These are phyloP conservation scores for Bergia sp. DNA, from an alignment of 92 coral and sea anemone species.

Conservation along the genomic window DNA sequence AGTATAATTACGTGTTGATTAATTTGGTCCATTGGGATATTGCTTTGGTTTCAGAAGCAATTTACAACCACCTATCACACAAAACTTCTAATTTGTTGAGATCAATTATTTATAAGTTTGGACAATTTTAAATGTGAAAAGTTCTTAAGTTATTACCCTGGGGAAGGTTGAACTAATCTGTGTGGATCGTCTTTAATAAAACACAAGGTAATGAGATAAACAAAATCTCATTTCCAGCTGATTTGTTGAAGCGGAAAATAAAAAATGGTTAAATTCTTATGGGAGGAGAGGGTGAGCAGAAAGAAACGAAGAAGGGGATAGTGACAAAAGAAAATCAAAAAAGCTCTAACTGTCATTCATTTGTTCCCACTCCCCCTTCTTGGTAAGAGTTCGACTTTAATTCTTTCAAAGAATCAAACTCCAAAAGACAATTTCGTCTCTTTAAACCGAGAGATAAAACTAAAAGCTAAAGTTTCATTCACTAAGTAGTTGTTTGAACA, in stretches of 20 bases:
- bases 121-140: not conserved
- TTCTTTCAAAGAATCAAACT: not conserved
- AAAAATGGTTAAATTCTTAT: not conserved
- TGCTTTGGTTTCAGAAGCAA: not conserved
- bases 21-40: not conserved
- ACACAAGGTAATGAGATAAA: not conserved
- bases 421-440: not conserved
- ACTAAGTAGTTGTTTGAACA: not conserved
- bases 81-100: not conserved
- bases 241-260: not conserved
- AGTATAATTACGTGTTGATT: not conserved
- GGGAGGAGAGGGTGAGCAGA: slow-evolving; percentile 21
- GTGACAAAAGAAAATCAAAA: not conserved
- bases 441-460: not conserved
- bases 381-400: not conserved
- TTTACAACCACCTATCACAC: not conserved
- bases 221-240: not conserved
- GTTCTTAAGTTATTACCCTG: not conserved
- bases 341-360: not conserved
- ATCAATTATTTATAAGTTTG: slow-evolving; percentile 15
- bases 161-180: not conserved
- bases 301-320: not conserved
- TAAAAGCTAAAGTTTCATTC: not conserved
- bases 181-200: not conserved
- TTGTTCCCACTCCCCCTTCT: not conserved